phyloP scores from a whole-genome alignment of 2,113 vertebrate genomes.

The Axis porcinus region DNA sequence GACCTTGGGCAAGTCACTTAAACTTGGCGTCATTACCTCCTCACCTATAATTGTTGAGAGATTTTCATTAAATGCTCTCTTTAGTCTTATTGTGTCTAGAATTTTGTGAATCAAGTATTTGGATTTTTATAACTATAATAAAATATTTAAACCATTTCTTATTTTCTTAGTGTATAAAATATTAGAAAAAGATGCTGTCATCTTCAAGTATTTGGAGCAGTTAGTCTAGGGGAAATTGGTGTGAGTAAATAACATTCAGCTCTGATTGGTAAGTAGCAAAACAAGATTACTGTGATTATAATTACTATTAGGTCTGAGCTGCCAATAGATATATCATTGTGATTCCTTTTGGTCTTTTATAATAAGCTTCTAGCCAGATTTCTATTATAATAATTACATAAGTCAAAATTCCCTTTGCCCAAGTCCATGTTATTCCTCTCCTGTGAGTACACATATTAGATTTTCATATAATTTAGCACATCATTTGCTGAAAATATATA shows the following conservation, averaged over 20 bases:
- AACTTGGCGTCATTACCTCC: background rate
- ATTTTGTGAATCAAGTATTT: background rate
- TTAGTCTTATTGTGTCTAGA: background rate
- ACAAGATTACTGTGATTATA: background rate
- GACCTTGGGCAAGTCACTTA: background rate
- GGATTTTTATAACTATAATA: background rate
- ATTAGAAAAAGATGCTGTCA: background rate
- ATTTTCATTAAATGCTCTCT: background rate
- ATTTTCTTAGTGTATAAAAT: background rate
- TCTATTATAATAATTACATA: background rate
- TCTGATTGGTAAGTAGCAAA: background rate
- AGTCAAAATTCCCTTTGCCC: background rate
- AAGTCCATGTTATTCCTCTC: background rate
- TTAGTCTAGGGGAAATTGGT: background rate
- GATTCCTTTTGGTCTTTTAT: constrained; percentile 4
- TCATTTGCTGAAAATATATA: background rate
- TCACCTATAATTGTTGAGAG: background rate
- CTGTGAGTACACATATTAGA: background rate
- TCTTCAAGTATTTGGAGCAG: constrained; percentile 31
- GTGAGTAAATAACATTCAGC: background rate
- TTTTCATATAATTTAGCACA: background rate
- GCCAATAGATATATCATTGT: background rate
- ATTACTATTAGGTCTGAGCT: background rate
- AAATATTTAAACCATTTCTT: background rate
- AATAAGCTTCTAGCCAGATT: constrained; percentile 9